These are phyloP conservation scores for Elanus axillaris DNA, from an alignment of 2,113 vertebrate species.

Conservation along the genomic window DNA sequence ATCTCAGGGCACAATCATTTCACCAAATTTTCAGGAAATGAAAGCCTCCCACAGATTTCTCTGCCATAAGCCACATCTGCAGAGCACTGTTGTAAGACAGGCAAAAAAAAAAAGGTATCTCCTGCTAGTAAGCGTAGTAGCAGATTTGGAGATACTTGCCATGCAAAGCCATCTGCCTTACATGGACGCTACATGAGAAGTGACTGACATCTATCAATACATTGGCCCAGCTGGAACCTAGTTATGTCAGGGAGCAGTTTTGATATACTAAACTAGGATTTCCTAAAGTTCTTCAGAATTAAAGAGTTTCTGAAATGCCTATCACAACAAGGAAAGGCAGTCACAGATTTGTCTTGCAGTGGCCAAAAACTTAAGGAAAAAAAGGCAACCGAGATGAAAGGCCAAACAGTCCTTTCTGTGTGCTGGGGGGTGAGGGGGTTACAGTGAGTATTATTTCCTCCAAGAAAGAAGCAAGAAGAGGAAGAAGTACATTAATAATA, in stretches of 20 bases:
- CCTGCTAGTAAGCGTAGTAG: neutral
- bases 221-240: neutral
- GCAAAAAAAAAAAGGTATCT: neutral
- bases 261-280: neutral
- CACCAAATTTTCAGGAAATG: constrained; percentile 14
- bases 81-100: neutral
- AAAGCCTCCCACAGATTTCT: neutral
- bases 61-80: neutral
- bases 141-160: neutral
- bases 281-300: neutral
- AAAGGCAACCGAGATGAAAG: neutral
- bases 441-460: neutral
- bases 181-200: neutral
- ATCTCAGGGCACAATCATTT: neutral
- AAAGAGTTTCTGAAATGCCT: neutral
- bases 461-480: neutral
- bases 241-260: neutral
- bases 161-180: constrained; percentile 15
- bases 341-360: neutral
- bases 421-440: rapidly evolving
- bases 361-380: neutral
- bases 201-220: constrained; percentile 25
- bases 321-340: neutral
- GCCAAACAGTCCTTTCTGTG: neutral
- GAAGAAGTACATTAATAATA: neutral